phyloP scores from a whole-genome alignment of 1,140 invertebrate genomes.

The Heterodera carotae region DNA sequence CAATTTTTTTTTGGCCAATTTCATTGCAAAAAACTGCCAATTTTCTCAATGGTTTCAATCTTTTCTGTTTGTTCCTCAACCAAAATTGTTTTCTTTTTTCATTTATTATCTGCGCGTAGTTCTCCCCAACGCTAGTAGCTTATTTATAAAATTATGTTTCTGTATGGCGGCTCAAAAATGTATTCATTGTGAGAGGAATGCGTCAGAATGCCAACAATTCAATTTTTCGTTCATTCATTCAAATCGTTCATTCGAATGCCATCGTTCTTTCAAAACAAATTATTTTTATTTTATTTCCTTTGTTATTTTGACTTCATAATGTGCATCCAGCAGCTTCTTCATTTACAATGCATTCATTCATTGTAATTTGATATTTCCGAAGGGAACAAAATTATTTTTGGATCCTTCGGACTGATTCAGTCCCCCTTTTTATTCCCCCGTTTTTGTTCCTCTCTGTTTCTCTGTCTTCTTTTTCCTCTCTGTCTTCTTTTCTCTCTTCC shows the following conservation, averaged over 20 bases:
- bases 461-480: neutral
- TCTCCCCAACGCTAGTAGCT: neutral
- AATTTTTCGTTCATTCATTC: neutral
- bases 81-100: neutral
- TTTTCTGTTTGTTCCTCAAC: too few relatives aligned
- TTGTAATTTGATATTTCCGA: too few relatives aligned
- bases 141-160: neutral
- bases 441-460: neutral
- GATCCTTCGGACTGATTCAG: neutral
- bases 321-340: too few relatives aligned
- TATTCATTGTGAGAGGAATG: neutral
- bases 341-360: too few relatives aligned
- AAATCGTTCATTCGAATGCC: neutral
- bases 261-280: too few relatives aligned
- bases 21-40: neutral
- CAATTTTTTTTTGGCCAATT: neutral
- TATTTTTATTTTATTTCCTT: neutral
- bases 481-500: neutral
- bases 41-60: neutral
- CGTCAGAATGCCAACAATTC: neutral
- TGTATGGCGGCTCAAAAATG: neutral
- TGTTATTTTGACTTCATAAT: neutral
- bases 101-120: neutral
- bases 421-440: too few relatives aligned
- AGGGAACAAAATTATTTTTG: neutral